Conservation (phyloP, 2,888 invertebrate species). For the Drosophila neoperkinsi region DNA sequence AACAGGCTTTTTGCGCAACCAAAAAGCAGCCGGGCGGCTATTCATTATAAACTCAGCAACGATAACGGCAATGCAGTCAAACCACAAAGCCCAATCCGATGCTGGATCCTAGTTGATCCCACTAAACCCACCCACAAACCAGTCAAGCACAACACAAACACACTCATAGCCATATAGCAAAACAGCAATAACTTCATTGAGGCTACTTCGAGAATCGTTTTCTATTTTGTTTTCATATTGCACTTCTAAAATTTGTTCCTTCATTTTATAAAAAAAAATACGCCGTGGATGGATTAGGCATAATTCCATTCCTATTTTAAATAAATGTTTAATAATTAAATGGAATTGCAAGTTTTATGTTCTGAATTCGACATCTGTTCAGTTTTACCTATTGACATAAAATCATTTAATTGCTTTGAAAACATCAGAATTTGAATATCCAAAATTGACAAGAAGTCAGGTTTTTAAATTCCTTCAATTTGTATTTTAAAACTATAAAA, state of each 20-base stretch:
- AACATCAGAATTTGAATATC: background rate
- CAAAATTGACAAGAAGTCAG: background rate
- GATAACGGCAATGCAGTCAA: slow-evolving; percentile 31
- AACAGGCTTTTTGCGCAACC: slow-evolving; percentile 55
- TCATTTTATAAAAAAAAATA: too few species aligned
- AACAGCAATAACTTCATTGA: slow-evolving; percentile 51
- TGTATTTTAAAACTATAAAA: background rate
- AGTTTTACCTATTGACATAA: background rate
- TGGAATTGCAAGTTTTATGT: too few species aligned
- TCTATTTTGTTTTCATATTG: slow-evolving; percentile 29
- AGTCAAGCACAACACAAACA: slow-evolving; percentile 10
- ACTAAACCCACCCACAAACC: slow-evolving; percentile 19
- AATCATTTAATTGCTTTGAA: background rate
- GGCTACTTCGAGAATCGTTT: slow-evolving; percentile 39
- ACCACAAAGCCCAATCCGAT: slow-evolving; percentile 34
- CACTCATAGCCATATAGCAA: background rate
- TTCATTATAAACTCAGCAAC: slow-evolving; percentile 55
- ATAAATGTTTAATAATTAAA: background rate
- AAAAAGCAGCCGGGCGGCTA: slow-evolving; percentile 34
- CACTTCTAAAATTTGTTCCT: background rate
- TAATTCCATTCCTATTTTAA: background rate
- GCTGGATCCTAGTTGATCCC: slow-evolving; percentile 8
- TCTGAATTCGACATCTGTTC: background rate
- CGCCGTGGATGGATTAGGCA: background rate
- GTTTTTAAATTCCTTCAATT: background rate